A percentile compares a stretch with the other conserved stretches of the same genome.
These are phyloP conservation scores for Polyploca ridens DNA, from an alignment of 2,888 invertebrate genomes.

Conservation along the genomic window DNA sequence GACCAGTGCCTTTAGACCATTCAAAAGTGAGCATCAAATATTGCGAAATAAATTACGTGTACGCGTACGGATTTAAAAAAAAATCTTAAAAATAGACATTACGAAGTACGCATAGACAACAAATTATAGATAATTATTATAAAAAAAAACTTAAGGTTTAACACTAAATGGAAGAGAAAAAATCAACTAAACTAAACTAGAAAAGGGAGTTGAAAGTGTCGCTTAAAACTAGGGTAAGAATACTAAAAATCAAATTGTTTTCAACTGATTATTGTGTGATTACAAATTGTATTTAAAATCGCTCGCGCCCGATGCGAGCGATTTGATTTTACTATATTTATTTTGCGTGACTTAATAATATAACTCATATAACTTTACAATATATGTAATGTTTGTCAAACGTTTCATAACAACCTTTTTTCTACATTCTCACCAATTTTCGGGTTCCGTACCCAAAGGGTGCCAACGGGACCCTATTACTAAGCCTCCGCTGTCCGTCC, in stretches of 20 bases:
- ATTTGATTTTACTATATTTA: not conserved
- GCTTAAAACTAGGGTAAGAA: constrained; percentile 51
- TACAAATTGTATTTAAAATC: constrained; percentile 9
- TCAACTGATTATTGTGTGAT: constrained; percentile 44
- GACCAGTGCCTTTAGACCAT: constrained; percentile 49
- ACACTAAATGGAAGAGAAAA: constrained; percentile 76
- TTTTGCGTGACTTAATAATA: not conserved
- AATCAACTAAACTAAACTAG: constrained; percentile 75
- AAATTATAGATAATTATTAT: constrained; percentile 60
- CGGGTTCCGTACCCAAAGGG: too few relatives aligned
- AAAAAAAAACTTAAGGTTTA: constrained; percentile 75
- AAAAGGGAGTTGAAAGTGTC: constrained; percentile 50
- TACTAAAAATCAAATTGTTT: constrained; percentile 48
- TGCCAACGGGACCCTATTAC: too few relatives aligned
- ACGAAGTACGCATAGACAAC: constrained; percentile 65
- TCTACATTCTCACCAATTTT: too few relatives aligned
- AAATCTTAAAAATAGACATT: constrained; percentile 45
- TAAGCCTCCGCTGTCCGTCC: too few relatives aligned
- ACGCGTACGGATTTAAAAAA: constrained; percentile 48
- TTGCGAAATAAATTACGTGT: constrained; percentile 67
- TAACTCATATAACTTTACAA: not conserved
- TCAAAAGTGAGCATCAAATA: constrained; percentile 60
- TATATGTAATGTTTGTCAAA: too few relatives aligned
- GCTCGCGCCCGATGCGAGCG: constrained; percentile 31
- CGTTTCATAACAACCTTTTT: too few relatives aligned